Base-by-base conservation (phyloP, 2,113 vertebrate species). In the Stigmatopora argus region DNA sequence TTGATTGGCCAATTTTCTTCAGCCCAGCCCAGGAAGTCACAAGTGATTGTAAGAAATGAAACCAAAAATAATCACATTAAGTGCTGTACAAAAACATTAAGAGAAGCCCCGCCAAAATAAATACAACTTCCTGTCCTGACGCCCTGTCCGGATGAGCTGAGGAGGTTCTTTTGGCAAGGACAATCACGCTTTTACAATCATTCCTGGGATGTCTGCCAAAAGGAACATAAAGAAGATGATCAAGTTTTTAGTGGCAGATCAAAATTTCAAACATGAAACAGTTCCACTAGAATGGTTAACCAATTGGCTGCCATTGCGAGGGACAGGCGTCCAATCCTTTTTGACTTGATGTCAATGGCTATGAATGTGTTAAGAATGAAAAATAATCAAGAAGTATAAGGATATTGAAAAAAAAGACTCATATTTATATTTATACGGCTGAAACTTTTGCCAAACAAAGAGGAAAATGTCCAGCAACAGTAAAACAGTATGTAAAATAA, bases 181-280 rank as follows among this genome's bases (percentile, higher is more conserved):
- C 68, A 34, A 61, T 49, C 70, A 26, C 70, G 26, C 70, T 48
- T 92, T 94, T 95, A 98, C 95, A 99, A 96, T 86, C 95, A 95
- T 97, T 90, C 95, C 95, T 79, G 94, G 94, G 89, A 97, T 95
- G 83, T 93, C 95, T 96, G 92, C 77, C 31, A 64, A 84, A 85
- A 53, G 75, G 74, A 73, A 69, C n/a, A 78, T 26, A 75, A 35
- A 70, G 64, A 73, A 55, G 75, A 19, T 51, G 67, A 65, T 56
- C n/a, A 26, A 47, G 62, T 18, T 53, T 23, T 21, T 21, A 21
- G 45, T 65, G 35, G 65, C 9, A 38, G 79, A 80, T 31, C 13
- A 2, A 35, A 10, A 53, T 41, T 41, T 41, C 2, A 5, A 41
- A 41, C 38, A 41, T 41, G 38, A 41, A 41, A 31, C 26, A 41